Evolutionary conservation across 1,140 invertebrate genomes (phyloP).

Genomic region (Agrypnia vestita): DNA sequence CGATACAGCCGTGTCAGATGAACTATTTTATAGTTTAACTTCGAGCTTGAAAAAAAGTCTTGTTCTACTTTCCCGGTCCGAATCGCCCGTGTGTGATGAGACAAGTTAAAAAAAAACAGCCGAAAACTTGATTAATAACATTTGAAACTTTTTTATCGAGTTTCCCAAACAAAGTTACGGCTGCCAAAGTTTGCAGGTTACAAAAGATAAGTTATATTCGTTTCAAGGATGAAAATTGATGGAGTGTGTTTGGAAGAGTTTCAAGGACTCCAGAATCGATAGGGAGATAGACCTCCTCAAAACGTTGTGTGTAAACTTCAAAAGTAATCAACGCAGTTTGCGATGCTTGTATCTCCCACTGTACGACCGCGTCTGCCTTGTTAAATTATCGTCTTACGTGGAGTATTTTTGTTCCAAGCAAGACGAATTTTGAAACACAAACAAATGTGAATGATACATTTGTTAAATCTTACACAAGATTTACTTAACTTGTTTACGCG

Average conservation of each 20-base stretch:
- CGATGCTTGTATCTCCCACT: too few relatives aligned
- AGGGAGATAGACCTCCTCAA: constrained; percentile 11
- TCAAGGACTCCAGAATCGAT: constrained; percentile 6
- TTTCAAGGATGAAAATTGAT: constrained; percentile 25
- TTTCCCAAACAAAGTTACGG: constrained; percentile 6
- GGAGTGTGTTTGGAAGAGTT: constrained; percentile 1
- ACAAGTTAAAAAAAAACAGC: constrained; percentile 6
- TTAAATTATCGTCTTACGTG: too few relatives aligned
- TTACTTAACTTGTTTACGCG: too few relatives aligned
- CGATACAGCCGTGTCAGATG: too few relatives aligned
- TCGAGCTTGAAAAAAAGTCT: not conserved
- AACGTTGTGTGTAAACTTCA: not conserved
- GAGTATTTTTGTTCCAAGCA: too few relatives aligned
- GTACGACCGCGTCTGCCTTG: too few relatives aligned
- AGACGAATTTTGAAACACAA: too few relatives aligned
- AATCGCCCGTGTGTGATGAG: constrained; percentile 5
- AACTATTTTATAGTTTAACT: too few relatives aligned
- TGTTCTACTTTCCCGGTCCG: not conserved
- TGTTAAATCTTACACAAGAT: too few relatives aligned
- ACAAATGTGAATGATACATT: too few relatives aligned
- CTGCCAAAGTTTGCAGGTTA: constrained; percentile 1
- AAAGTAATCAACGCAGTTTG: constrained; percentile 9
- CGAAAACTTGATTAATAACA: constrained; percentile 28
- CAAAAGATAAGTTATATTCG: constrained; percentile 30
- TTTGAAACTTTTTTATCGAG: constrained; percentile 26